Base-by-base conservation (phyloP, 2,113 vertebrate species). In the Pogonocichla stellata region DNA sequence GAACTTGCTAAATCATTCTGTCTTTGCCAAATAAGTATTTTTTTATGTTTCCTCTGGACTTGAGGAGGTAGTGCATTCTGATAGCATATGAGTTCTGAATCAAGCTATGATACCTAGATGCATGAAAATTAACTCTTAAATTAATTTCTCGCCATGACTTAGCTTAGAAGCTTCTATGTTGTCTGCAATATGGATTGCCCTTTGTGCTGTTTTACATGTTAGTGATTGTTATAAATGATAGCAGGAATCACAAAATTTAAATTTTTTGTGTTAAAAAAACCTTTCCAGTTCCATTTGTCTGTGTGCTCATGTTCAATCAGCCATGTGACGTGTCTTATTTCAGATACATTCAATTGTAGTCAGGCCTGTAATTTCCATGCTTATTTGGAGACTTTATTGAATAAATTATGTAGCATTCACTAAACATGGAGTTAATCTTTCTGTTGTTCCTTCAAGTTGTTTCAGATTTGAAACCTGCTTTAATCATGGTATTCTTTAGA, bases 271-370 rank as follows among this genome's bases (percentile, higher is more conserved):
- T 94, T 96, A 67, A 96, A 72, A 91, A 88, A 88, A 48, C 8
- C 24, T 80, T 96, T 95, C 81, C 71, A 90, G 43, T 80, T 95
- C 93, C 94, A 96, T 95, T 95, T 92, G 93, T 94, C 82, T 95
- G 81, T 93, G 95, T 96, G 90, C 78, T 96, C 9, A 57, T 96
- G 87, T 92, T 96, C 91, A 82, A 95, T 82, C 95, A 92, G 72
- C 80, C 90, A 90, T 96, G 89, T 96, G 96, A 95, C 16, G 29
- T 80, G 80, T 96, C 91, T 95, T 88, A 69, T 92, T 96, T 94
- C 57, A 85, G 83, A 80, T 86, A 72, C 66, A 94, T 94, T 93
- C 36, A 69, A 95, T 96, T 96, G 93, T 95, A 95, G 86, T 75
- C 82, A 93, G 67, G 78, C 31, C 82, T 94, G 80, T 93, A 77